These are phyloP conservation scores for Lapara coniferarum DNA, from an alignment of 2,888 invertebrate species.

Conservation along the genomic window DNA sequence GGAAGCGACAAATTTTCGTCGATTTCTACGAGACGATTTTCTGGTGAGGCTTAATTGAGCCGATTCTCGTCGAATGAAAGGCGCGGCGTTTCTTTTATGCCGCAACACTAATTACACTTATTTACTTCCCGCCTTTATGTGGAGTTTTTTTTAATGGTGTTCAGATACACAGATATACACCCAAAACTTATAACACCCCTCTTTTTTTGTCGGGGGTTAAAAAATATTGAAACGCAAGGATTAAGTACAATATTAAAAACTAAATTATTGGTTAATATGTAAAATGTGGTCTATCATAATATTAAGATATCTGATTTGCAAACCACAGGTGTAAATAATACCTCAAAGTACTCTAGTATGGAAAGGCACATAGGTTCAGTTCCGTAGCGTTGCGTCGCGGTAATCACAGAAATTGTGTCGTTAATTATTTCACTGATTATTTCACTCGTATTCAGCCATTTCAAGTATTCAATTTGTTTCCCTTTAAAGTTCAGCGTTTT, in stretches of 20 bases:
- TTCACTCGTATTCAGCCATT: neutral
- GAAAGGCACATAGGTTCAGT: too few species aligned
- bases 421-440: neutral
- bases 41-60: conserved; percentile 41
- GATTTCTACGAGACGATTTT: conserved; percentile 41
- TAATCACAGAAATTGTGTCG: neutral
- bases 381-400: neutral
- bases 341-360: too few species aligned
- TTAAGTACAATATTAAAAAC: too few species aligned
- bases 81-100: conserved; percentile 31
- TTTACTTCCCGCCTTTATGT: neutral
- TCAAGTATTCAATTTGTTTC: neutral
- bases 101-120: conserved; percentile 16
- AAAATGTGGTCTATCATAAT: too few species aligned
- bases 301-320: too few species aligned
- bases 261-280: too few species aligned
- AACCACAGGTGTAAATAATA: too few species aligned
- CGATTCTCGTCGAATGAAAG: conserved; percentile 35
- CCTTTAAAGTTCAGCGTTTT: neutral
- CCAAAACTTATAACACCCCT: too few species aligned
- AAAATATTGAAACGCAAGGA: too few species aligned
- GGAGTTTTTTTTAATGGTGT: neutral
- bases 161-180: too few species aligned
- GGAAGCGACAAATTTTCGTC: conserved; percentile 47
- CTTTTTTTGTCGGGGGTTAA: too few species aligned